Evolutionary conservation across 2,113 vertebrate genomes (phyloP), one percentile per base, ranked within the genome.

Genomic region (Ailurus styani): DNA sequence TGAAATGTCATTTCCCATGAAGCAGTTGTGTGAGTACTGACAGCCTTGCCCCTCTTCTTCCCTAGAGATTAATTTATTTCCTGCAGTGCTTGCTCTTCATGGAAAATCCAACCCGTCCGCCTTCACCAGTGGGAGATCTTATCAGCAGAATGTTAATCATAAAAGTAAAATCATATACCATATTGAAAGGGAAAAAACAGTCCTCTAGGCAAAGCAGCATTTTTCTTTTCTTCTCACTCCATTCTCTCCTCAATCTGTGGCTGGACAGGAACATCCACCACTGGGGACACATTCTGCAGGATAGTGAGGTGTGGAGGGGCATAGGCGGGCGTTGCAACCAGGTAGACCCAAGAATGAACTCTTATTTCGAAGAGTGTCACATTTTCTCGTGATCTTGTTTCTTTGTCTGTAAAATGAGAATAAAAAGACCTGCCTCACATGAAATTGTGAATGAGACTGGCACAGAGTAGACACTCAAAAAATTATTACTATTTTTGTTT

Each of bases 41-140:
- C 87, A 95, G 11, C 93, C 91, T 97, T 96, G 95, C 95, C 96
- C 95, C 72, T 37, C 50, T 75, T 93, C 85, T 97, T 96, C 98
- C 96, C 98, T 70, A 4, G 87, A 97, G 98, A 98, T 98, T 98
- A 99, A 95, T 97, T 98, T 98, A 97, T 98, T 98, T 98, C 90
- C 98, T 98, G 85, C 97, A 91, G 78, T 81, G 73, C 57, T 94
- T 94, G 90, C 78, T 98, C 97, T 98, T 98, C 88, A 91, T 96
- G 86, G 91, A 88, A 94, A 93, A 52, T 73, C 91, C 78, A 40
- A 66, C 68, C 94, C 78, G 54, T 97, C 97, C 98, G 93, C 91
- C 96, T 98, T 97, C 90, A 90, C 95, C 89, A 70, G 77, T 97
- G 89, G 89, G 96, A 97, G 96, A 92, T 93, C 92, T 79, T 93